These are phyloP conservation scores for Trissolcus basalis DNA, from an alignment of 1,140 invertebrate genomes.

Conservation along the genomic window DNA sequence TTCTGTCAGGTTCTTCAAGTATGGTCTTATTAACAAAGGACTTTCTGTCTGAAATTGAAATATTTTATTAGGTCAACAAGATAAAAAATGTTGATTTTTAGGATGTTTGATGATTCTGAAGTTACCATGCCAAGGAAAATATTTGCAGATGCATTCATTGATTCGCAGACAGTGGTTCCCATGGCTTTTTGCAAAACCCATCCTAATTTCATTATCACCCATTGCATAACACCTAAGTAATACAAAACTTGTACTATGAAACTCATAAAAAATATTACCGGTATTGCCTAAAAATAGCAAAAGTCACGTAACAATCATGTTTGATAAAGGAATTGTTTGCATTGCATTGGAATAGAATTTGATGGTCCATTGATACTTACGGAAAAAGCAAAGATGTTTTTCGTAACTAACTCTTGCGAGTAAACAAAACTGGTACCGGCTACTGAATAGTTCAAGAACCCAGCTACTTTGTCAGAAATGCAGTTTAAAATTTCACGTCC, in stretches of 20 bases:
- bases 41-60: slow-evolving; percentile 85
- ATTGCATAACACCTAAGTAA: slow-evolving; percentile 91
- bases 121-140: slow-evolving; percentile 92
- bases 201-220: slow-evolving; percentile 89
- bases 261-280: slow-evolving; percentile 94
- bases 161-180: slow-evolving; percentile 93
- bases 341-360: too few relatives aligned
- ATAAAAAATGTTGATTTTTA: neutral
- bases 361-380: slow-evolving; percentile 76
- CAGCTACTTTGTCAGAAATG: slow-evolving; percentile 85
- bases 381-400: slow-evolving; percentile 86
- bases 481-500: slow-evolving; percentile 88
- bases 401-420: slow-evolving; percentile 81
- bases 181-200: slow-evolving; percentile 84
- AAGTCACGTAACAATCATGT: too few relatives aligned
- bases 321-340: too few relatives aligned
- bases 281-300: slow-evolving; percentile 79
- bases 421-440: slow-evolving; percentile 91
- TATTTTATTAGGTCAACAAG: neutral
- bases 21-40: slow-evolving; percentile 91
- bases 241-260: slow-evolving; percentile 91
- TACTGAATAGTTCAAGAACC: slow-evolving; percentile 87
- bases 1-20: slow-evolving; percentile 86
- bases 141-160: slow-evolving; percentile 91
- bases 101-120: neutral